Base-by-base conservation (phyloP, 2,888 invertebrate genomes). In the Sicus ferrugineus region DNA sequence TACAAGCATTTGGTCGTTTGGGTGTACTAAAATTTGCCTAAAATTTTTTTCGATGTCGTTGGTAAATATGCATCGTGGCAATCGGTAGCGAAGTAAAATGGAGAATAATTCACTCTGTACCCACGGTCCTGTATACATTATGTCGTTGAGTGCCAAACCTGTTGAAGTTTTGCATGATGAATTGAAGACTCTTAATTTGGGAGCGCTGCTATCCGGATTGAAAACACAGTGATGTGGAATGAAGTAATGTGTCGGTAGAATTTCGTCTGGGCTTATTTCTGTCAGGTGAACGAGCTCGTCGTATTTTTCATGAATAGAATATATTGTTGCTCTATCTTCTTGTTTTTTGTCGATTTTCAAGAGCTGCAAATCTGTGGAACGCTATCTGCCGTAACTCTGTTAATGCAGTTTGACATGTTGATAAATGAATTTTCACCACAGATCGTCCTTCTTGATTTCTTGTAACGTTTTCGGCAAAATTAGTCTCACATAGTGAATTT, bases 101-200 rank as follows among this genome's bases (percentile, higher is more conserved):
- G 58, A 58, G 31, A 58, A 31, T 19, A 58, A 58, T 31, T 58
- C 58, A 58, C 31, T 30, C 7, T 58, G 58, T 21, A 58, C 30
- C 31, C 50, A 50, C 4, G 50, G 50, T 21, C 50, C 50, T 11
- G 2, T 58, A 19, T 58, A 19, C 21, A 58, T 31, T 1, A 58
- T 58, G 7, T 31, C 58, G 19, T 58, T 31, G 19, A 58, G 58
- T 7, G 58, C 30, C 34, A 31, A 31, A 7, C 58, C 31, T 19
- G 19, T 19, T 19, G 11, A 38, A 23, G 23, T 38, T 23, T 61
- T 38, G 31, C 23, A 34, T 5, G 59, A 61, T 1, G 38, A 21
- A 38, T 61, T 38, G 23, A 61, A 61, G 14, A 61, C 38, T 16
- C 31, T 19, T 23, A 61, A 14, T 26, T 61, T 38, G 3, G 59